phyloP scores from a whole-genome alignment of 2,113 vertebrate species.

The Galemys pyrenaicus region DNA sequence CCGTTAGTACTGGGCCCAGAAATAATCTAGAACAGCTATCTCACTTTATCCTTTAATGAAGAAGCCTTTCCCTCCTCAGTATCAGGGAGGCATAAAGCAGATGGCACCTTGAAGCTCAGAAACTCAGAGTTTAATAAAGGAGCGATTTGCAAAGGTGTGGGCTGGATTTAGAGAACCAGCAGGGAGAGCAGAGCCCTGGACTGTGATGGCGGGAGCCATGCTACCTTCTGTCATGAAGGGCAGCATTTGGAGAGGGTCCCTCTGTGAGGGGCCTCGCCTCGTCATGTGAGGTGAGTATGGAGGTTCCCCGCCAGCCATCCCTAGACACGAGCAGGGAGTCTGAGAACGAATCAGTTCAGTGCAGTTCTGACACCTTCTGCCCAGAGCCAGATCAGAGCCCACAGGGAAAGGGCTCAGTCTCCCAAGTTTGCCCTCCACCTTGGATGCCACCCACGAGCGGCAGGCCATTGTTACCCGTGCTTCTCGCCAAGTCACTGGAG shows the following conservation, averaged over 20 bases:
- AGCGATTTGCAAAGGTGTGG: not conserved
- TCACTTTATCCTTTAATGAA: constrained; percentile 38
- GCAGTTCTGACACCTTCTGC: no score
- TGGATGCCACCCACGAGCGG: no score
- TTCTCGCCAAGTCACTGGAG: no score
- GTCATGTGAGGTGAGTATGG: no score
- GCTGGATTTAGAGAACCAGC: not conserved
- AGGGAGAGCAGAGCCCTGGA: not conserved
- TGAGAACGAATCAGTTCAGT: no score
- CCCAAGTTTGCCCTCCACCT: no score
- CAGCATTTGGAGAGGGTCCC: not conserved
- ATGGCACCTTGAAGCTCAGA: not conserved
- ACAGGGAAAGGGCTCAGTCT: no score
- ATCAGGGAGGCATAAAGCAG: not conserved
- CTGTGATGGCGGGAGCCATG: fast-evolving
- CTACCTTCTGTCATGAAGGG: not conserved
- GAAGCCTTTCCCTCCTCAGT: not conserved
- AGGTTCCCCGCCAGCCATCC: no score
- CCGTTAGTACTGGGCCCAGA: not conserved
- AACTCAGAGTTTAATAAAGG: not conserved
- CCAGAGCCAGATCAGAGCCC: no score
- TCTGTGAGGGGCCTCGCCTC: no score
- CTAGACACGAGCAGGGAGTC: no score
- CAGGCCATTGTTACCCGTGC: no score
- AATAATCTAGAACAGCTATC: not conserved